phyloP scores from a whole-genome alignment of 2,797 vertebrate species.

The Cirrhinus mrigala region DNA sequence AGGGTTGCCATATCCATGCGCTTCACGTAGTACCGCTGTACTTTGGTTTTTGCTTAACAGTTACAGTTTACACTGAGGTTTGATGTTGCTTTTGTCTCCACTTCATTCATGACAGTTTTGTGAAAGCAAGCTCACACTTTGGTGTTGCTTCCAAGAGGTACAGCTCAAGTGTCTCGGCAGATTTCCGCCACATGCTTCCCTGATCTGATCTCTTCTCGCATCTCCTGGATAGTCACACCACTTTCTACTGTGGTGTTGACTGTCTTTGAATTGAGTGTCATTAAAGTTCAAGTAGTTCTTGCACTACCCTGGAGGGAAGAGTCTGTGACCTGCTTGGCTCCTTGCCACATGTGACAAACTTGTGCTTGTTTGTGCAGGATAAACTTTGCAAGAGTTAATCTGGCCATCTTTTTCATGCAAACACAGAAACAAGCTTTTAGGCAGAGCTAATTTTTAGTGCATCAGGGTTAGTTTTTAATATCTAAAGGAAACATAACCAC shows the following conservation, averaged over 20 bases:
- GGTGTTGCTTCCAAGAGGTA: background rate
- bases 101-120: background rate
- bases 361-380: background rate
- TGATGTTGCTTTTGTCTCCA: constrained; percentile 2
- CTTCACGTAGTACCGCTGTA: background rate
- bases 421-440: background rate
- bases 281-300: constrained; percentile 12
- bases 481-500: background rate
- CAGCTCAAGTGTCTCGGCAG: background rate
- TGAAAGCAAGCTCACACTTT: background rate
- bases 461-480: background rate
- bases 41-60: background rate
- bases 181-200: background rate
- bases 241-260: constrained; percentile 18
- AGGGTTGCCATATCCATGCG: background rate
- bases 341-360: constrained; percentile 13
- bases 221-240: constrained; percentile 23
- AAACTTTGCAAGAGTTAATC: background rate
- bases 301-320: background rate
- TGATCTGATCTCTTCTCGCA: constrained; percentile 17
- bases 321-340: constrained; percentile 5
- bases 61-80: background rate
- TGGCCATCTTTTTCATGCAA: background rate
- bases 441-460: background rate
- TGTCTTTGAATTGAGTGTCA: constrained; percentile 24